Evolutionary conservation across 2,113 vertebrate genomes (phyloP).

Genomic region (Pao palembangensis): DNA sequence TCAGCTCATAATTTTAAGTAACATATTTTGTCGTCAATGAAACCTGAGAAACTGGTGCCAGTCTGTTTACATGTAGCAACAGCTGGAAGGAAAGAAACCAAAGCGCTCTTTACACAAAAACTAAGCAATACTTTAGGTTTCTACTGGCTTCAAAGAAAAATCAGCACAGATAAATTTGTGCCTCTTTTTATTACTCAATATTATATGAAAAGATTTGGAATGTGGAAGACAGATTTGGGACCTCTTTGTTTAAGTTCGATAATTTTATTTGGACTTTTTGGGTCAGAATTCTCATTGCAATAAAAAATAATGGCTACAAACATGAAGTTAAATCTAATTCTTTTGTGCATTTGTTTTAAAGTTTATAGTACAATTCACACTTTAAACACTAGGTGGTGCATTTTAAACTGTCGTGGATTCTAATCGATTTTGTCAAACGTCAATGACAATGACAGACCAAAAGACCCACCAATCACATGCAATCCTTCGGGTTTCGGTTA

Average conservation of each 20-base stretch:
- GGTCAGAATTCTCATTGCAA: no score
- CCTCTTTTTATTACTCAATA: no score
- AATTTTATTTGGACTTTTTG: no score
- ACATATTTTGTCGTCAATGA: background rate
- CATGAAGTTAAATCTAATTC: no score
- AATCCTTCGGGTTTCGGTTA: background rate
- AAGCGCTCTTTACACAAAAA: background rate
- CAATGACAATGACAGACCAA: conserved; percentile 14
- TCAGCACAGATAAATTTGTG: no score
- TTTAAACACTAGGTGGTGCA: conserved; percentile 27
- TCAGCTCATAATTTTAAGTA: no score
- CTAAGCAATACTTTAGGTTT: background rate
- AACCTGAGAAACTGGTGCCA: background rate
- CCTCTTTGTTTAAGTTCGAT: no score
- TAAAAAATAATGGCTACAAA: no score
- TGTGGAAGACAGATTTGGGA: no score
- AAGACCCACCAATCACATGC: conserved; percentile 46
- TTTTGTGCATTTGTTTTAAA: background rate
- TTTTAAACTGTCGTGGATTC: conserved; percentile 2
- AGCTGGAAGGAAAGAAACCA: background rate
- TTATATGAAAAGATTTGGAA: no score
- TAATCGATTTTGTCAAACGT: conserved; percentile 26
- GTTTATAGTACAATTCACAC: background rate
- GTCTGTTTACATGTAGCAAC: background rate
- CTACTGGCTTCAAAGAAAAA: no score